Conservation (phyloP, 2,888 invertebrate genomes). For the Ophion obscuratus region DNA sequence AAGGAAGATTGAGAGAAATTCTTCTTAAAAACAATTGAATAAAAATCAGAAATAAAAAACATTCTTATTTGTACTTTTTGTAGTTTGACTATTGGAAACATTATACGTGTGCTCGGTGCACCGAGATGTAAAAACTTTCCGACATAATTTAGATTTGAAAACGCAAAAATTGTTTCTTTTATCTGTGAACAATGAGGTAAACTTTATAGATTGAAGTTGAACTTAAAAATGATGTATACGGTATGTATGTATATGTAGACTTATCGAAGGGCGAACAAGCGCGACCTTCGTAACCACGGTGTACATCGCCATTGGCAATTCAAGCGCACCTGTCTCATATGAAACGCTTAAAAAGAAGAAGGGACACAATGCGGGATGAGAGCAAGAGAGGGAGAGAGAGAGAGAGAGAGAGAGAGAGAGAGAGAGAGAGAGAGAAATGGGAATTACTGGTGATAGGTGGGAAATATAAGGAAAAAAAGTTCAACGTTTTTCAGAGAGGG, state of each 20-base stretch:
- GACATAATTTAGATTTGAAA: constrained; percentile 1
- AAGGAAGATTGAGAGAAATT: neutral
- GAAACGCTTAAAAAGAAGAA: constrained; percentile 20
- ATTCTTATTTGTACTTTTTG: neutral
- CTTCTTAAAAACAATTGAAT: neutral
- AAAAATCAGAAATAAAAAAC: neutral
- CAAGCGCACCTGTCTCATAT: constrained; percentile 52
- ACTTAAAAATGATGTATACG: constrained; percentile 1
- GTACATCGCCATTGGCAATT: constrained; percentile 12
- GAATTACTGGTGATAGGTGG: constrained; percentile 62
- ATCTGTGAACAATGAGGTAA: neutral
- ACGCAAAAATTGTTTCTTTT: neutral
- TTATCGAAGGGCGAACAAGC: constrained; percentile 50
- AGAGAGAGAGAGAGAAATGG: constrained; percentile 33
- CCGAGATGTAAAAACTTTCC: constrained; percentile 3
- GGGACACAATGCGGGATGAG: constrained; percentile 7
- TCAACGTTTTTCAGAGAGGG: constrained; percentile 60
- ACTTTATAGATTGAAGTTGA: neutral
- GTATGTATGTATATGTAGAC: constrained; percentile 18
- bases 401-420: constrained; percentile 1
- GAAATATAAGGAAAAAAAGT: constrained; percentile 59
- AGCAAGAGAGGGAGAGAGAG: constrained; percentile 8
- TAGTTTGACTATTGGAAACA: neutral
- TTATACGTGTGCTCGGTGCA: neutral
- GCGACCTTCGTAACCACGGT: constrained; percentile 54